phyloP scores from a whole-genome alignment of 2,888 invertebrate genomes.

The Malachius bipustulatus region DNA sequence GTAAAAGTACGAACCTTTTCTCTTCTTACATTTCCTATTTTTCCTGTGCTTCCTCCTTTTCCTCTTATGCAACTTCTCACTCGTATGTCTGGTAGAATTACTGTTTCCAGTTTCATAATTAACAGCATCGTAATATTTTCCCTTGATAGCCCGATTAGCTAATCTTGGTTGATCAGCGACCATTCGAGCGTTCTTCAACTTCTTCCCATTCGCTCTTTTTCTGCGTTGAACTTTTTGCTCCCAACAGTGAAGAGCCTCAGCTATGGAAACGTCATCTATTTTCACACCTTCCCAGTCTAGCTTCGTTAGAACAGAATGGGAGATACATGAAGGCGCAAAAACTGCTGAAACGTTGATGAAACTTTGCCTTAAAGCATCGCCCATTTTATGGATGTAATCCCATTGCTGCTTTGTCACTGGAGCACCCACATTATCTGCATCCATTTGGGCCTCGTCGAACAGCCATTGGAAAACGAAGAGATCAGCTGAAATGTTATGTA shows the following conservation, averaged over 20 bases:
- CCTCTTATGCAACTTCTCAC: slow-evolving; percentile 15
- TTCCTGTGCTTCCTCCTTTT: slow-evolving; percentile 22
- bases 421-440: slow-evolving; percentile 81
- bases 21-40: slow-evolving; percentile 24
- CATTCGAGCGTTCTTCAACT: slow-evolving; percentile 21
- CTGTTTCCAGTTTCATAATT: slow-evolving; percentile 15
- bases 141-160: slow-evolving; percentile 13
- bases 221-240: slow-evolving; percentile 45
- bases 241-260: slow-evolving; percentile 82
- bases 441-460: slow-evolving; percentile 90
- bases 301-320: slow-evolving; percentile 79
- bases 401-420: slow-evolving; percentile 83
- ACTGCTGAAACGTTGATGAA: slow-evolving; percentile 76
- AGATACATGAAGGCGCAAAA: slow-evolving; percentile 88
- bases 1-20: slow-evolving; percentile 24
- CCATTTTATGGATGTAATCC: slow-evolving; percentile 87
- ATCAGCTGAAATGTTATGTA: slow-evolving; percentile 60
- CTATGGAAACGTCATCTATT: slow-evolving; percentile 66
- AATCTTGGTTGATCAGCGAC: slow-evolving; percentile 13
- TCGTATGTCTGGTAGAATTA: slow-evolving; percentile 11
- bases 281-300: slow-evolving; percentile 78
- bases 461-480: slow-evolving; percentile 91
- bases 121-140: too few species aligned
- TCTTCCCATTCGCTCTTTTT: slow-evolving; percentile 23
- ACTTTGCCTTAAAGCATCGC: slow-evolving; percentile 69